Evolutionary conservation across 2,888 invertebrate species (phyloP).

Genomic region (Phania funesta): DNA sequence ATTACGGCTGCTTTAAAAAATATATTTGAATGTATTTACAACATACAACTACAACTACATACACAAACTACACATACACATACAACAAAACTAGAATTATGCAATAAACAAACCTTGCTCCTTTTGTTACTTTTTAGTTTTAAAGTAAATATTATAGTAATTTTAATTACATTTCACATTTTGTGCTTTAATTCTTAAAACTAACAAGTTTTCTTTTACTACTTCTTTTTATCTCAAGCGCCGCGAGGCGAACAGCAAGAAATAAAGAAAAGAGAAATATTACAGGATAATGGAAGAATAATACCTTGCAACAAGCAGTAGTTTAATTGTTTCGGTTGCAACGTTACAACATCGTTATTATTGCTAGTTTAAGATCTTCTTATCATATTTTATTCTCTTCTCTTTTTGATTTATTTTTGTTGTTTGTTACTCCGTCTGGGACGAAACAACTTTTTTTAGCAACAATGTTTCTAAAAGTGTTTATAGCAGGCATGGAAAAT

Average conservation of each 20-base stretch:
- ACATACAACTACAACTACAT: too few relatives aligned
- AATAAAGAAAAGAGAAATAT: background rate
- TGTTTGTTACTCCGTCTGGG: too few relatives aligned
- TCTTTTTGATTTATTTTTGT: too few relatives aligned
- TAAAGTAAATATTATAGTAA: conserved; percentile 44
- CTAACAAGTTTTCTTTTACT: background rate
- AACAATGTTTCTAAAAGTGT: too few relatives aligned
- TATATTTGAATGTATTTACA: background rate
- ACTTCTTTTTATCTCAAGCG: background rate
- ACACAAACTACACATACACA: too few relatives aligned
- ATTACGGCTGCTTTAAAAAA: background rate
- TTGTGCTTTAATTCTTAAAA: background rate
- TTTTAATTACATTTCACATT: conserved; percentile 55
- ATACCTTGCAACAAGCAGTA: conserved; percentile 20
- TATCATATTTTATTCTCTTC: too few relatives aligned
- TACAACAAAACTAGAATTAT: background rate
- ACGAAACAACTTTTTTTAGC: too few relatives aligned
- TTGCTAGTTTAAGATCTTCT: too few relatives aligned
- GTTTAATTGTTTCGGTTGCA: background rate
- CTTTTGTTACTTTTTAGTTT: too few relatives aligned
- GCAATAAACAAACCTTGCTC: too few relatives aligned
- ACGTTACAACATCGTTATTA: background rate
- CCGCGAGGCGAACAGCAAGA: background rate
- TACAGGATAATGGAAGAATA: background rate
- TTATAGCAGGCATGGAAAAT: too few relatives aligned